Evolutionary conservation across 1,140 invertebrate genomes (phyloP), one percentile per base, ranked within the genome.

Genomic region (Zaprionus capensis): DNA sequence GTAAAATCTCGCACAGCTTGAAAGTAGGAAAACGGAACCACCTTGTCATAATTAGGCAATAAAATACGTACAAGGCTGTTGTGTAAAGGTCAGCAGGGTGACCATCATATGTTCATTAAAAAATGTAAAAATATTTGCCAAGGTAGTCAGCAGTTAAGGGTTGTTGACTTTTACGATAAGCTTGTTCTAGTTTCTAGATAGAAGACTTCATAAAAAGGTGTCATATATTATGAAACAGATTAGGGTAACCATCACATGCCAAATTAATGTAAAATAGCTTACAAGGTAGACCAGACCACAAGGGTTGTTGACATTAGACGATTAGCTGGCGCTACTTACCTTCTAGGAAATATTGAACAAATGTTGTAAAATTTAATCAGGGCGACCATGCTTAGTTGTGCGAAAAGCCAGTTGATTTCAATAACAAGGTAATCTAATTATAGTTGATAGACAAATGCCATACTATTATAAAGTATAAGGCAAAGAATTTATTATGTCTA

Each of bases 81-180:
- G 63, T 66, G 46, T 78, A 83, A 80, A 86, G 77, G 82, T 69
- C 80, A 73, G 55, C 59, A 41, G 66, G 57, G 9, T 66, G 76
- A 44, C 82, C 66, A 62, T 79, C 79, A 71, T 55, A 55, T 51
- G 56, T 49, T 41, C 36, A 63, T 49, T 51, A 9, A 63, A 67
- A 74, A 70, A 24, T 79, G 49, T 12, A 44, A 66, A 76, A 76
- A 62, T 79, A 63, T 6, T 65, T 61, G 64, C n/a, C 41, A 62
- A 22, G 62, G 58, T 62, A 53, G 49, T 20, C n/a, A 56, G 24
- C 15, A 66, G 34, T 46, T 31, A 58, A 49, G 51, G 81, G 73
- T 84, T 76, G 61, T 73, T 76, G 81, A 83, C 79, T 56, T 28
- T 15, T 41, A 26, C 24, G 26, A 62, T 14, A 49, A 41, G 20